These are phyloP conservation scores for Rotaria magnacalcarata DNA, from an alignment of 2,888 invertebrate genomes.

Conservation along the genomic window DNA sequence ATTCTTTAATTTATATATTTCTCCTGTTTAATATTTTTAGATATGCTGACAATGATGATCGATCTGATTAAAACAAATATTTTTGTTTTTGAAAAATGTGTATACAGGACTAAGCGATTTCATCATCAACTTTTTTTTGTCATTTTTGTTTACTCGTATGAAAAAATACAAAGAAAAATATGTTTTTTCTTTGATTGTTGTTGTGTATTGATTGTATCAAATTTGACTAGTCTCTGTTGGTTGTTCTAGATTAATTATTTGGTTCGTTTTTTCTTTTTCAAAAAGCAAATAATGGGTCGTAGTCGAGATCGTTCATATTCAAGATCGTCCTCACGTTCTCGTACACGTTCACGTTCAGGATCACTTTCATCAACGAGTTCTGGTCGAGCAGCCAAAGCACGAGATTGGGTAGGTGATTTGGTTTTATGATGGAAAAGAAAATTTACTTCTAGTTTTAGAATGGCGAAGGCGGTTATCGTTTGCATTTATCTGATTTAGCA, in stretches of 20 bases:
- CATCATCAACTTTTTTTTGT: not conserved
- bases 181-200: not conserved
- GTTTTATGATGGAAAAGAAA: not conserved
- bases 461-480: not conserved
- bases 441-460: not conserved
- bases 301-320: conserved; percentile 22
- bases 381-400: not conserved
- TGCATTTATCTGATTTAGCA: not conserved
- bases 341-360: not conserved
- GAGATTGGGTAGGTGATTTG: not conserved
- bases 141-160: not conserved
- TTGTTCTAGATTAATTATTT: not conserved
- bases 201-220: not conserved
- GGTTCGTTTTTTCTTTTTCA: not conserved
- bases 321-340: not conserved
- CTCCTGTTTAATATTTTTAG: not conserved
- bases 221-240: not conserved
- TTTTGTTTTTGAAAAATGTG: not conserved
- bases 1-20: not conserved
- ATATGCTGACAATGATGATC: not conserved
- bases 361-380: not conserved
- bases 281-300: not conserved
- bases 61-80: not conserved
- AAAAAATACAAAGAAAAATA: not conserved
- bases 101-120: not conserved